Conservation (phyloP, 1,140 invertebrate genomes). For the Pinna nobilis region DNA sequence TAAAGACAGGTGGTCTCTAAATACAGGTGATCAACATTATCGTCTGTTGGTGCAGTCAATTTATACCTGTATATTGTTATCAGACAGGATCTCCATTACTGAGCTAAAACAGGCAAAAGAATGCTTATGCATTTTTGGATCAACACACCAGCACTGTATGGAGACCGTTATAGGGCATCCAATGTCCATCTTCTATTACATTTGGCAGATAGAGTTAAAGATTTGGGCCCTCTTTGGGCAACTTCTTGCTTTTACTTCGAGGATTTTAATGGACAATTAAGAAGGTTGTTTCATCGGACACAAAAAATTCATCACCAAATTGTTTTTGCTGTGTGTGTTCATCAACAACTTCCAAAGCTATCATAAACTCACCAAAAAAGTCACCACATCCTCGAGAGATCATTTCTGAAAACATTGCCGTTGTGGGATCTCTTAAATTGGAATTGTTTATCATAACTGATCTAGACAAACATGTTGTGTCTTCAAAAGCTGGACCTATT, state of each 20-base stretch:
- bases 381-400: not conserved
- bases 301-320: slow-evolving; percentile 20
- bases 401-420: not conserved
- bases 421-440: not conserved
- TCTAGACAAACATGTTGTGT: not conserved
- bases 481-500: not conserved
- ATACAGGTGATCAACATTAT: slow-evolving; percentile 8
- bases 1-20: no score
- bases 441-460: not conserved
- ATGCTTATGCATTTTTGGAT: not conserved
- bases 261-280: slow-evolving; percentile 18
- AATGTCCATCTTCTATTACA: slow-evolving; percentile 21
- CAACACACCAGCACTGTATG: slow-evolving; percentile 3
- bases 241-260: slow-evolving; percentile 27
- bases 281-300: slow-evolving; percentile 1
- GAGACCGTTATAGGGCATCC: slow-evolving; percentile 3
- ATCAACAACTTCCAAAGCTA: not conserved
- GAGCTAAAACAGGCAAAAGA: no score
- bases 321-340: slow-evolving; percentile 11
- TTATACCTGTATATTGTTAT: not conserved
- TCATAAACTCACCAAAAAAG: slow-evolving; percentile 1
- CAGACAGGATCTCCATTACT: not conserved
- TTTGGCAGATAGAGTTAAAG: slow-evolving; percentile 13
- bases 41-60: slow-evolving; percentile 1
- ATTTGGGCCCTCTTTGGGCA: slow-evolving; percentile 9